Conservation (phyloP, 2,797 vertebrate genomes). For the Onychomys torridus region DNA sequence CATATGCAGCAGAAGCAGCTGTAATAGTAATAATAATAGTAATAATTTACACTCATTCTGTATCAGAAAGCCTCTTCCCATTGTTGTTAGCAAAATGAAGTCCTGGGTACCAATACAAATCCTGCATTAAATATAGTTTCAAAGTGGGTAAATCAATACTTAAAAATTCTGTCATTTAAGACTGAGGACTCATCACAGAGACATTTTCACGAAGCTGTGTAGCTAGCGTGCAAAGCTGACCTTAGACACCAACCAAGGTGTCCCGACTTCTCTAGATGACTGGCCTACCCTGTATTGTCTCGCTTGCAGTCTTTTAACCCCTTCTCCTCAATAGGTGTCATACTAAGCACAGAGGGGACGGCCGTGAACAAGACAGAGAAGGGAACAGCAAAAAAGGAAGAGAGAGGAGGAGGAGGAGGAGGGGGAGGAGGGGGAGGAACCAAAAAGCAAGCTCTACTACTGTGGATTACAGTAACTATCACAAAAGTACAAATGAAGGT, state of each 20-base stretch:
- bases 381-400: not conserved
- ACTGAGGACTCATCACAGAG: not conserved
- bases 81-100: not conserved
- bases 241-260: not conserved
- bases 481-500: not conserved
- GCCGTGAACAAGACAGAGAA: not conserved
- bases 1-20: not conserved
- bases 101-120: not conserved
- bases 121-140: constrained; percentile 36
- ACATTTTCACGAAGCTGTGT: not conserved
- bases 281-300: not conserved
- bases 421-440: not conserved
- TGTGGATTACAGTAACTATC: not conserved
- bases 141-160: not conserved
- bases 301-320: not conserved
- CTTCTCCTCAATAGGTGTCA: not conserved
- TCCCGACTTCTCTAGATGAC: not conserved
- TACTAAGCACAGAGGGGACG: not conserved
- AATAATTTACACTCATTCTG: not conserved
- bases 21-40: not conserved
- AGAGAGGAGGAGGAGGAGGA: not conserved
- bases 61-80: not conserved
- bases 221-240: not conserved
- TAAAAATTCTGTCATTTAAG: constrained; percentile 20
- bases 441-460: not conserved